Base-by-base conservation (phyloP, 2,888 invertebrate species). In the Melinaea menophilus region DNA sequence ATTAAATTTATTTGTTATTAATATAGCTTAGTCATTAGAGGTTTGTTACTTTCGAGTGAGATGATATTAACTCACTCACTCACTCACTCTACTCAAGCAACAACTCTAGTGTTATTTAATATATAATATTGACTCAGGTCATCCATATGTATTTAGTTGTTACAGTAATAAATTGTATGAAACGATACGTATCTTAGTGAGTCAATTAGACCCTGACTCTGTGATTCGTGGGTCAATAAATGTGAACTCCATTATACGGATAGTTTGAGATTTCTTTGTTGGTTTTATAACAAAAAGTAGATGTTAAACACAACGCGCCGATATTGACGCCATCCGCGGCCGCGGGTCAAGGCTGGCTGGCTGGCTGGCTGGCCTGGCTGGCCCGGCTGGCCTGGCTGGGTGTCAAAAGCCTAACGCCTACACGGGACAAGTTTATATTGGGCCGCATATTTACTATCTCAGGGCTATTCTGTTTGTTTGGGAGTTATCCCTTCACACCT, bases 401-500 rank as follows among this genome's bases (percentile, higher is more conserved):
- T 22, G 22, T 22, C 22, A 22, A 22, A 22, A 22, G 69, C 73
- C 74, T 74, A 75, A 83, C 88, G 82, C 88, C 88, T 84, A 88
- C 88, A 78, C 86, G 70, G 73, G 70, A 72, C 74, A 74, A 73
- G 75, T 74, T 75, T 77, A 76, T 78, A 76, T 72, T 76, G 75
- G 72, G 70, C 71, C 79, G 77, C 77, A 76, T 85, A 79, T 88
- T 86, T 80, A 82, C 84, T 75, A 84, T 84, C 81, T 82, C 79
- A 81, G 81, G 80, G 80, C 75, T 79, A 82, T 80, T 77, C 69
- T 88, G 77, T 90, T 90, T 88, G 82, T 81, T 82, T 79, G 78
- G 84, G 88, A 84, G 82, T 90, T 88, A 89, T 86, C 87, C 89
- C 79, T 84, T 88, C 86, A 88, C 90, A 89, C 90, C 79, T 82